These are phyloP conservation scores for Amblyjoppa fuscipennis DNA, from an alignment of 2,888 invertebrate genomes.

Conservation along the genomic window DNA sequence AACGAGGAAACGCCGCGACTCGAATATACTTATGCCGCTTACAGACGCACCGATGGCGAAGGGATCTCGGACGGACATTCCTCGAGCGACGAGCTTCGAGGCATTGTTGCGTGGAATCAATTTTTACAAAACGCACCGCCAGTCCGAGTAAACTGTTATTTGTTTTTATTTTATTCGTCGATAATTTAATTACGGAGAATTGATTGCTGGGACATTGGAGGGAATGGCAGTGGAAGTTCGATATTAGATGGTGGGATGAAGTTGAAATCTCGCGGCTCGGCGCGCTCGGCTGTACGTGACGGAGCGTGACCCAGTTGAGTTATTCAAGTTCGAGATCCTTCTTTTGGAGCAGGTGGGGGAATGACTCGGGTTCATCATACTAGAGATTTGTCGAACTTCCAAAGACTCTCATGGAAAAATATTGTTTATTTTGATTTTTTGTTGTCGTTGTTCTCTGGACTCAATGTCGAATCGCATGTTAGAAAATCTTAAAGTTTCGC, in stretches of 20 bases:
- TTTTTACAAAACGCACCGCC: background rate
- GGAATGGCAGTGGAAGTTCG: slow-evolving; percentile 22
- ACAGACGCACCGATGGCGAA: slow-evolving; percentile 28
- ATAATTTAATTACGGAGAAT: slow-evolving; percentile 49
- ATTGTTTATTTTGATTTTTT: background rate
- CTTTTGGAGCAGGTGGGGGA: slow-evolving; percentile 5
- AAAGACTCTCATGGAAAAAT: background rate
- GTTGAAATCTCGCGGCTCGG: slow-evolving; percentile 58
- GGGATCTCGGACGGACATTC: slow-evolving; percentile 7
- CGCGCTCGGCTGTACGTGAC: slow-evolving; percentile 61
- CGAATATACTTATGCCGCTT: slow-evolving; percentile 65
- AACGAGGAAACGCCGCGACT: slow-evolving; percentile 75
- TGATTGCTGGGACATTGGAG: slow-evolving; percentile 51
- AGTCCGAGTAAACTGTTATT: background rate
- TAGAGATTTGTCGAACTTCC: background rate
- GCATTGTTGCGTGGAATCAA: background rate
- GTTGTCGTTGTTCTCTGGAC: background rate
- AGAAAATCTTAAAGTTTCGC: slow-evolving; percentile 4
- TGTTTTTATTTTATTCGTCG: slow-evolving; percentile 10
- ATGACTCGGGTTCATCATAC: background rate
- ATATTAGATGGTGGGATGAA: slow-evolving; percentile 33
- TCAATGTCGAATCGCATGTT: slow-evolving; percentile 6
- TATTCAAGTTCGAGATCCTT: slow-evolving; percentile 61
- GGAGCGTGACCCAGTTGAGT: slow-evolving; percentile 69
- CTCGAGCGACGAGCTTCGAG: background rate